Evolutionary conservation across 2,113 vertebrate genomes (phyloP), one percentile per base, ranked within the genome.

Genomic region (Grammomys dolichurus): DNA sequence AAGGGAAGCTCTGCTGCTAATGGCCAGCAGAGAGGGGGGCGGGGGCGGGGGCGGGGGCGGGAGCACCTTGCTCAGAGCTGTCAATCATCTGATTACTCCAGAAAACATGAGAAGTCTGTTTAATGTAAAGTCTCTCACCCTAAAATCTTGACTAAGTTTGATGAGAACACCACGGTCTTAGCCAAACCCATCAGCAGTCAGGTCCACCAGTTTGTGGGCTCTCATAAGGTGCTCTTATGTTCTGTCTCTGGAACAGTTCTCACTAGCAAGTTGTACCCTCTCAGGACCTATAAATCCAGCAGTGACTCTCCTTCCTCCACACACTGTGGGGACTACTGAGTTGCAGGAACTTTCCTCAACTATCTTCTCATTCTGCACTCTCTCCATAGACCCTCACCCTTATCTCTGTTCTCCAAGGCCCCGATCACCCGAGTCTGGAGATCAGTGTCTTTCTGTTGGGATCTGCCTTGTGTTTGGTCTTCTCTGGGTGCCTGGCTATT

Each of bases 141-240:
- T 81, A 91, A 91, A 93, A 58, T 70, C 11, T 73, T 73, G 12
- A 73, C 31, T 58, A 11, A 36, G 28, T 87, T 43, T 73, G 65
- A 77, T 54, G 28, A 56, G 40, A 88, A 58, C 3, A 28, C 1
- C 7, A 6, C 0, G 76, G 54, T 31, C 54, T 75, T 77, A 65
- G 84, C 40, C 77, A 78, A 95, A 78, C 11, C 28, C 2, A 24
- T 17, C 17, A 20, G 2, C 22, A 81, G 28, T 19, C 36, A 33
- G 2, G 19, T 7, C 77, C 33, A 40, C 54, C 43, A 40, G 63
- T 22, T 0, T 51, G 22, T 31, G 9, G 56, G 56, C n/a, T 85
- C 63, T 87, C 56, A 56, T 24, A 36, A 0, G 0, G 0, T 60
- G 43, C 11, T 58, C 33, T 58, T 54, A 8, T 0, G 0, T 17